These are phyloP conservation scores for Cactoblastis cactorum DNA, from an alignment of 2,888 invertebrate genomes.

Conservation along the genomic window DNA sequence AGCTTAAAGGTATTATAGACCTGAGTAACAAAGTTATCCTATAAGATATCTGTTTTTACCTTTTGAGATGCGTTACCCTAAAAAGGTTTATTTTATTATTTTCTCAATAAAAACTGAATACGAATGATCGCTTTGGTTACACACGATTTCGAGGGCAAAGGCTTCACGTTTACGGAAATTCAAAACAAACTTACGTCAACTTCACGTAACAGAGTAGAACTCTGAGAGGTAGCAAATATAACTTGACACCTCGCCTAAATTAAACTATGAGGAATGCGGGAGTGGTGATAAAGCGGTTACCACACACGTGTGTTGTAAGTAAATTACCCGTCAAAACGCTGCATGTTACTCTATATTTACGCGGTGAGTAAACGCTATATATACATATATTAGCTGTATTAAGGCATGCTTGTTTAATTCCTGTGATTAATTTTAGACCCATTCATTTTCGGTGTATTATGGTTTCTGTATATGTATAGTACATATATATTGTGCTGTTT, in stretches of 20 bases:
- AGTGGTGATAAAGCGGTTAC: conserved; percentile 40
- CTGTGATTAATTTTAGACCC: background rate
- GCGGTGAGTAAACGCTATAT: conserved; percentile 19
- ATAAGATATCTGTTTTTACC: too few species aligned
- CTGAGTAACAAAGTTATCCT: too few species aligned
- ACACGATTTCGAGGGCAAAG: conserved; percentile 17
- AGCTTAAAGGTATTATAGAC: too few species aligned
- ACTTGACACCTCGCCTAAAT: conserved; percentile 15
- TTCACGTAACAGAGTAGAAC: conserved; percentile 26
- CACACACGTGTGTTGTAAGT: conserved; percentile 44
- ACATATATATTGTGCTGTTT: too few species aligned
- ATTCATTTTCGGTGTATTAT: background rate
- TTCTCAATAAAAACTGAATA: background rate
- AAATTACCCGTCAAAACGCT: conserved; percentile 67
- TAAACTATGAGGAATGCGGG: conserved; percentile 12
- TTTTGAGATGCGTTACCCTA: too few species aligned
- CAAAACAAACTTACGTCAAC: conserved; percentile 30
- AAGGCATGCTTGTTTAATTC: background rate
- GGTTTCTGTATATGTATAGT: too few species aligned
- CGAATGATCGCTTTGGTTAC: conserved; percentile 13
- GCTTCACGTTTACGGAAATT: conserved; percentile 27
- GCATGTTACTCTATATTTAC: conserved; percentile 42
- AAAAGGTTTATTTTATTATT: background rate
- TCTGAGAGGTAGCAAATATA: conserved; percentile 20
- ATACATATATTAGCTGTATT: background rate